These are phyloP conservation scores for Micromys minutus DNA, from an alignment of 2,113 vertebrate species.

Conservation along the genomic window DNA sequence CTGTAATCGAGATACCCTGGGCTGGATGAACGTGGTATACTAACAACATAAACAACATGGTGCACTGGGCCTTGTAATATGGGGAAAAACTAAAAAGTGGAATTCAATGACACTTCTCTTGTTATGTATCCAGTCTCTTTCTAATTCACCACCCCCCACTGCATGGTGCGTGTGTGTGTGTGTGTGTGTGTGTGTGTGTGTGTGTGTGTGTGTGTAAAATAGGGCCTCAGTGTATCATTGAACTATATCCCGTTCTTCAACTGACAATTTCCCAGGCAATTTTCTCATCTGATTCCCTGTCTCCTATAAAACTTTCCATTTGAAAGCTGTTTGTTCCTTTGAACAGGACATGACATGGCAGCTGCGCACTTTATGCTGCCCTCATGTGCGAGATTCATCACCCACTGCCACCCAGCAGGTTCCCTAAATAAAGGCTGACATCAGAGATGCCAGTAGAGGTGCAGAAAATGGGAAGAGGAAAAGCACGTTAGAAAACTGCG, in stretches of 20 bases:
- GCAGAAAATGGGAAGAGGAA: slow-evolving; percentile 7
- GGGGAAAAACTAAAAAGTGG: not conserved
- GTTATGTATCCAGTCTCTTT: not conserved
- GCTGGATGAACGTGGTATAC: not conserved
- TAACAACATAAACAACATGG: not conserved
- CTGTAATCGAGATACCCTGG: not conserved
- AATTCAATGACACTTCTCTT: slow-evolving; percentile 1
- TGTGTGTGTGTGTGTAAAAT: not conserved
- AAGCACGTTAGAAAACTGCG: not conserved
- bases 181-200: not conserved
- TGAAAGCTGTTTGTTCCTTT: slow-evolving; percentile 39
- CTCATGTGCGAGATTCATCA: not conserved
- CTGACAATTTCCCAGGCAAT: slow-evolving; percentile 6
- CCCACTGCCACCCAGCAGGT: not conserved
- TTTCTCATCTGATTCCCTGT: slow-evolving; percentile 5
- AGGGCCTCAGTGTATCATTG: not conserved
- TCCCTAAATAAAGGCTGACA: slow-evolving; percentile 14
- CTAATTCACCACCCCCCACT: not conserved
- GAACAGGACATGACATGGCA: not conserved
- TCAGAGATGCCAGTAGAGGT: not conserved
- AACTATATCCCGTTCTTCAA: not conserved
- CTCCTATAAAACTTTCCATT: slow-evolving; percentile 9
- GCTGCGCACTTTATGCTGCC: not conserved
- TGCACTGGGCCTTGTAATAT: not conserved
- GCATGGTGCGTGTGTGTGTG: not conserved